Percentiles rank a stretch among this genome's conserved stretches.
phyloP scores from a whole-genome alignment of 2,888 invertebrate species.

The Belgica antarctica region DNA sequence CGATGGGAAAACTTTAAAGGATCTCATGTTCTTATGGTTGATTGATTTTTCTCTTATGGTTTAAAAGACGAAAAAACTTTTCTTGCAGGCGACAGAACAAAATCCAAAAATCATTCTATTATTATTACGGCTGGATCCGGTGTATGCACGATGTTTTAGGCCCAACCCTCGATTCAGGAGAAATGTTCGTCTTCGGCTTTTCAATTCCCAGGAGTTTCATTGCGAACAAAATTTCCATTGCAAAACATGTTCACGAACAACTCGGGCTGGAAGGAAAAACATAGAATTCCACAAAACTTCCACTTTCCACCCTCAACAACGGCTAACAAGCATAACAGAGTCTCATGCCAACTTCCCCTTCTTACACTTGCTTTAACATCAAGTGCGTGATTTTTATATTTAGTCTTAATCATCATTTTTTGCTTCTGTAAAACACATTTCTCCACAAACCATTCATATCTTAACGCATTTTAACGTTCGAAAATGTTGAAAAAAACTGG shows the following conservation, averaged over 20 bases:
- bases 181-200: slow-evolving; percentile 1
- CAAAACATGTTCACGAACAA: neutral
- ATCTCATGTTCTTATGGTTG: neutral
- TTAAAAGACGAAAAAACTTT: slow-evolving; percentile 6
- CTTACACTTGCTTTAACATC: neutral
- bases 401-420: slow-evolving; percentile 17
- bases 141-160: neutral
- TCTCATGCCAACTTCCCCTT: neutral
- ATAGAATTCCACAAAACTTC: slow-evolving; percentile 26
- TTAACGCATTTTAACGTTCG: too few relatives aligned
- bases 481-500: too few relatives aligned
- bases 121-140: too few relatives aligned
- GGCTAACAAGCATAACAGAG: slow-evolving; percentile 12
- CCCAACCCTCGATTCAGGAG: slow-evolving; percentile 4
- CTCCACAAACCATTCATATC: too few relatives aligned
- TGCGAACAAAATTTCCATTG: neutral
- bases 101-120: slow-evolving; percentile 7
- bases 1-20: slow-evolving; percentile 8
- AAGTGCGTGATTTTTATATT: slow-evolving; percentile 15
- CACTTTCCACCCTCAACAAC: neutral
- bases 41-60: slow-evolving; percentile 23
- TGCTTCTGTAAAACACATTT: neutral
- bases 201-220: too few relatives aligned
- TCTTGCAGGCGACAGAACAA: neutral
- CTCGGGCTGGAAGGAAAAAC: neutral